Conservation (phyloP, 2,888 invertebrate species). For the Atrina japonica region DNA sequence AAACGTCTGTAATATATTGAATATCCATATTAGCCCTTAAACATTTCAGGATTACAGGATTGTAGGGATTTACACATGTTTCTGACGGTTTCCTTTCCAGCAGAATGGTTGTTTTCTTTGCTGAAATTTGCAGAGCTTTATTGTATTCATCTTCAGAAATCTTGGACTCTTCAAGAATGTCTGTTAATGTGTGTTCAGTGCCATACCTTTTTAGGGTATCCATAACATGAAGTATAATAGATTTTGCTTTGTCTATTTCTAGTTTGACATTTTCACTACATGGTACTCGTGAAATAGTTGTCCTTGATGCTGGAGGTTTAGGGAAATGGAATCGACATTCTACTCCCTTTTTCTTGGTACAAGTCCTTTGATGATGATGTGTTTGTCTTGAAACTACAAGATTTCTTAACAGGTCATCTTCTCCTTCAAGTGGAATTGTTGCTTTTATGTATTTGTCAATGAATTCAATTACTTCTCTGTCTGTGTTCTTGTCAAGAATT, state of each 20-base stretch:
- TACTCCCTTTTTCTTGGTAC: conserved; percentile 17
- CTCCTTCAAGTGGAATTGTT: conserved; percentile 1
- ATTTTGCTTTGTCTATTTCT: too few relatives aligned
- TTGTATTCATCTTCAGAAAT: background rate
- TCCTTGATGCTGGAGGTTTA: background rate
- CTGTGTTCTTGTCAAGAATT: conserved; percentile 27
- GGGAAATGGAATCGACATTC: conserved; percentile 17
- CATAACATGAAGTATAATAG: background rate
- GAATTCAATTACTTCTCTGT: conserved; percentile 33
- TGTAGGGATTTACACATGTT: conserved; percentile 23
- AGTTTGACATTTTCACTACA: background rate
- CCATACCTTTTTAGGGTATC: background rate
- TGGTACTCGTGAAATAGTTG: conserved; percentile 4
- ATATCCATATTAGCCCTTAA: conserved; percentile 36
- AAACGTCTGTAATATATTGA: conserved; percentile 24
- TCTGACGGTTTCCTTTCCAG: conserved; percentile 16
- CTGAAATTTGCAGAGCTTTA: background rate
- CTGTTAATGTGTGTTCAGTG: background rate
- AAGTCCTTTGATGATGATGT: conserved; percentile 5
- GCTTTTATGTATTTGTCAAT: conserved; percentile 12
- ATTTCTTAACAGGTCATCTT: background rate
- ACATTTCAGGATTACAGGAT: conserved; percentile 9
- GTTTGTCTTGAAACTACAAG: conserved; percentile 9
- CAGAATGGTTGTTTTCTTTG: conserved; percentile 1
- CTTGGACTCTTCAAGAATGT: background rate